phyloP scores from a whole-genome alignment of 2,113 vertebrate species.

The Embiotoca jacksoni region DNA sequence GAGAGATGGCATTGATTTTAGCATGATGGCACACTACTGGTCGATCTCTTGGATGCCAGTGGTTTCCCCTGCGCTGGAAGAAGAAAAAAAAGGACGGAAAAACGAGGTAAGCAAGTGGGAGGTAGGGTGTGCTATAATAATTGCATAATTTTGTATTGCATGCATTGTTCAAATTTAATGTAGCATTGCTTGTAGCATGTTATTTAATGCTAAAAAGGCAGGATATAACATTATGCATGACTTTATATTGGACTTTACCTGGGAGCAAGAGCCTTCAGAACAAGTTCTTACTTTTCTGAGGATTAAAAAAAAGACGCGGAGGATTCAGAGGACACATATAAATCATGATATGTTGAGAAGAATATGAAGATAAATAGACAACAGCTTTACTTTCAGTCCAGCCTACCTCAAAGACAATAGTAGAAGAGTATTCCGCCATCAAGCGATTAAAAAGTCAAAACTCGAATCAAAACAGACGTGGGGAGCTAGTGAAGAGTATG shows the following conservation, averaged over 20 bases:
- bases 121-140: background rate
- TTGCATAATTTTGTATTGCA: background rate
- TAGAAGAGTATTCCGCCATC: no score
- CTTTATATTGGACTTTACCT: constrained; percentile 68
- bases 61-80: constrained; percentile 86
- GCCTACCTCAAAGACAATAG: no score
- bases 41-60: constrained; percentile 91
- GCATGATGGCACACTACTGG: constrained; percentile 93
- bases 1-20: constrained; percentile 86
- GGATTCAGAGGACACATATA: background rate
- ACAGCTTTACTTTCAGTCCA: no score
- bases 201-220: background rate
- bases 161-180: background rate
- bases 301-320: constrained; percentile 54
- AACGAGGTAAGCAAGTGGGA: background rate
- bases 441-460: no score
- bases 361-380: no score
- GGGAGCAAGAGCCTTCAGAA: constrained; percentile 81
- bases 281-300: constrained; percentile 85
- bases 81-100: background rate
- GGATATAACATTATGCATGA: background rate
- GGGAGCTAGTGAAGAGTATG: no score
- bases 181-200: background rate
- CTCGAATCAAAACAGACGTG: background rate
- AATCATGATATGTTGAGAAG: no score